Evolutionary conservation across 1,140 invertebrate species (phyloP).

Genomic region (Rhyzopertha dominica): DNA sequence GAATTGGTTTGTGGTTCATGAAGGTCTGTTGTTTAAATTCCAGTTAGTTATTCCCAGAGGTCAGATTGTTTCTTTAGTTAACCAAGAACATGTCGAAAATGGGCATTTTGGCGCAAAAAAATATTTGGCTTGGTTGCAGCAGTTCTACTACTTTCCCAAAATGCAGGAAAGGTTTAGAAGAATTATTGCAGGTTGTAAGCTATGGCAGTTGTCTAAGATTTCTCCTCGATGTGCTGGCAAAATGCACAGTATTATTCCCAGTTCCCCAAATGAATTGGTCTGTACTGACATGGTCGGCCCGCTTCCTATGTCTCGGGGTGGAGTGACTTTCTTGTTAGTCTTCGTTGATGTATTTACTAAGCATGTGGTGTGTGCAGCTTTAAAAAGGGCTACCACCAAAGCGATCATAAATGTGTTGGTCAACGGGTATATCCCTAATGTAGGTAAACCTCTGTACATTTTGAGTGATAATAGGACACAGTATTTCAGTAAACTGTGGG

Average conservation of each 20-base stretch:
- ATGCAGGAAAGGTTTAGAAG: not conserved
- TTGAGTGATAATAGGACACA: slow-evolving; percentile 9
- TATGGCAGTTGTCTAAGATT: slow-evolving; percentile 8
- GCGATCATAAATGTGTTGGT: not conserved
- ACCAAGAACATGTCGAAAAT: slow-evolving; percentile 1
- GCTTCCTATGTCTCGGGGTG: not conserved
- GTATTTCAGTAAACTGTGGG: slow-evolving; percentile 3
- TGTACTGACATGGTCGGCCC: slow-evolving; percentile 8
- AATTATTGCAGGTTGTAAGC: slow-evolving; percentile 2
- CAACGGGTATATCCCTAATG: slow-evolving; percentile 6
- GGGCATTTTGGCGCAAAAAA: slow-evolving; percentile 6
- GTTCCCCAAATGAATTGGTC: slow-evolving; percentile 3
- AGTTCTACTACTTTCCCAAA: slow-evolving; percentile 7
- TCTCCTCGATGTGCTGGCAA: not conserved
- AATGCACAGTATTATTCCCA: slow-evolving; percentile 6
- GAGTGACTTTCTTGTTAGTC: slow-evolving; percentile 7
- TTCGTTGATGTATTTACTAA: slow-evolving; percentile 5
- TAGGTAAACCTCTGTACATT: slow-evolving; percentile 1
- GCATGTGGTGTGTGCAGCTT: not conserved
- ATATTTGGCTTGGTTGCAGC: not conserved
- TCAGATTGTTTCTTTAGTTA: not conserved
- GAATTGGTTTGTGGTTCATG: slow-evolving; percentile 7
- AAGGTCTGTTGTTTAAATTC: slow-evolving; percentile 1
- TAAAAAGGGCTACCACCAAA: slow-evolving; percentile 4
- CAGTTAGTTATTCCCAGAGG: not conserved